phyloP scores from a whole-genome alignment of 2,888 invertebrate species.

The Siphonodentalium dalli region DNA sequence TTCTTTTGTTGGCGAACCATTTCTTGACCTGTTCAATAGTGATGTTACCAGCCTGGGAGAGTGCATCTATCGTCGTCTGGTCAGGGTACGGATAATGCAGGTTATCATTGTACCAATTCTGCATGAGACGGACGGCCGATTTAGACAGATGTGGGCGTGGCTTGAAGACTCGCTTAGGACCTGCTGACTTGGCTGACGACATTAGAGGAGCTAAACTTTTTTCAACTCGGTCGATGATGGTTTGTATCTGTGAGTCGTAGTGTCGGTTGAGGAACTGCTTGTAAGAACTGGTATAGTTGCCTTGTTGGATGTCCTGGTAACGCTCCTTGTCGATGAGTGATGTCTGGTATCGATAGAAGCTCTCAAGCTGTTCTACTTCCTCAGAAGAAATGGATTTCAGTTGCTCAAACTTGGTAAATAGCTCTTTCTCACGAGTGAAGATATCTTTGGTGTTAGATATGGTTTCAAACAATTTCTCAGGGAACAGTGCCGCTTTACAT shows the following conservation, averaged over 20 bases:
- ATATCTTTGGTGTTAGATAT: too few relatives aligned
- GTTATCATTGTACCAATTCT: constrained; percentile 46
- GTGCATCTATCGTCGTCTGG: constrained; percentile 37
- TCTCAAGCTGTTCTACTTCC: constrained; percentile 22
- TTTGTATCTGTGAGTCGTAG: constrained; percentile 27
- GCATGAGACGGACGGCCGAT: constrained; percentile 36
- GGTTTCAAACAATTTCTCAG: too few relatives aligned
- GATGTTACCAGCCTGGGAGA: constrained; percentile 41
- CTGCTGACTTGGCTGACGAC: constrained; percentile 13
- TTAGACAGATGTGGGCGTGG: constrained; percentile 40
- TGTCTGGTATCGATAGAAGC: constrained; percentile 31
- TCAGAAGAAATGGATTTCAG: too few relatives aligned
- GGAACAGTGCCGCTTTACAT: too few relatives aligned
- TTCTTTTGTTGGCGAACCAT: constrained; percentile 56
- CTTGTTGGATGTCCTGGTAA: constrained; percentile 29
- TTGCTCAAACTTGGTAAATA: too few relatives aligned
- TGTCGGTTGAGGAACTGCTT: constrained; percentile 27
- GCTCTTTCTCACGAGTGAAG: too few relatives aligned
- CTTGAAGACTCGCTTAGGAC: constrained; percentile 12
- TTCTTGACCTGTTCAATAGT: constrained; percentile 49
- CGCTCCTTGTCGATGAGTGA: constrained; percentile 30
- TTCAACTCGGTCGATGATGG: constrained; percentile 27
- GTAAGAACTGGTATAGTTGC: constrained; percentile 23
- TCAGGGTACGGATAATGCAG: constrained; percentile 51
- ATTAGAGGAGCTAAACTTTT: constrained; percentile 20